Base-by-base conservation (phyloP, 1,140 invertebrate genomes). In the Achroia grisella region DNA sequence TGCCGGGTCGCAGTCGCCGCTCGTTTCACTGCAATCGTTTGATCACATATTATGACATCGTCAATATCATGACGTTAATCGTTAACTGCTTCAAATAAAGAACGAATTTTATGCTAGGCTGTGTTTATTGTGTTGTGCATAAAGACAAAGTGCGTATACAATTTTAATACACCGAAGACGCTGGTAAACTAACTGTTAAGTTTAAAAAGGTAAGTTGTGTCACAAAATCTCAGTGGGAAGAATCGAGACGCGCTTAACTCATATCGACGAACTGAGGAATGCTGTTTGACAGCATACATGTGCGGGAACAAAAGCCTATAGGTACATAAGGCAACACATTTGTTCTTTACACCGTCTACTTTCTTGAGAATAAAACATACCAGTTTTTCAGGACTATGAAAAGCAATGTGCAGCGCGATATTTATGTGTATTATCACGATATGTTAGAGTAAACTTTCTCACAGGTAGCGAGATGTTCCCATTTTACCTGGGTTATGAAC, bases 191-290 rank as follows among this genome's bases (percentile, higher is more conserved):
- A 65, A 79, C 76, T 73, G 76, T 82, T 77, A 78, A 67, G 72
- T 82, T 79, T 71, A 62, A 83, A 80, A 79, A 81, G 80, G 80
- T 84, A 73, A 82, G 76, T 78, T 74, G 71, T 78, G 61, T 68
- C 68, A 75, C 62, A 75, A 71, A 81, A 78, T 66, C 63, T 80
- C 62, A 55, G 54, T 51, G 48, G 68, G 62, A 68, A 62, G 63
- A 59, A 78, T 77, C 70, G 67, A 71, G 68, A 71, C 68, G 71
- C 71, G 77, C 64, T 76, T 71, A 72, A 70, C 71, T 67, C 62
- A 66, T 77, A 76, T 84, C 70, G 76, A 75, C 73, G 65, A 71
- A 60, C 68, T 56, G 56, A 66, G 78, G 81, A 85, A 85, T 85
- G 78, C 69, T 66, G 81, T 79, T 75, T 75, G 81, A 82, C 81